Conservation (phyloP, 2,888 invertebrate genomes). For the Antheraea assamensis region DNA sequence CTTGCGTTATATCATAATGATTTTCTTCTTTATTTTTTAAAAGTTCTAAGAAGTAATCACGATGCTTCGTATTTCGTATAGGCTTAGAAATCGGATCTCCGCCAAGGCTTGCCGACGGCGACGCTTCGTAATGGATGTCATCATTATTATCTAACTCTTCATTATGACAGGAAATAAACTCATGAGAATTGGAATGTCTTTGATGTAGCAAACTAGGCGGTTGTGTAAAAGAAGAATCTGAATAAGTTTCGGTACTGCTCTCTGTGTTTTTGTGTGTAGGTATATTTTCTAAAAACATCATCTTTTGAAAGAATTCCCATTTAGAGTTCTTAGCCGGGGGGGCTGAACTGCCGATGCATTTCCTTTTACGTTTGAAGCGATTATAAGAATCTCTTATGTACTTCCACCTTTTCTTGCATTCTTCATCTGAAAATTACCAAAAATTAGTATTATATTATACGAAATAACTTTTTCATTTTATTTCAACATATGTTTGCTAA, state of each 20-base stretch:
- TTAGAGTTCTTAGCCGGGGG: constrained; percentile 14
- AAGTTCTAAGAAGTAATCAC: neutral
- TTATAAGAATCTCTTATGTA: constrained; percentile 17
- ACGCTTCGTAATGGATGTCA: neutral
- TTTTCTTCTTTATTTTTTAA: constrained; percentile 12
- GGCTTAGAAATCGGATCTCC: neutral
- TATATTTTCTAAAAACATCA: constrained; percentile 14
- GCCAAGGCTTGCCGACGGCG: neutral
- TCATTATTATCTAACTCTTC: constrained; percentile 5
- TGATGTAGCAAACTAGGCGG: neutral
- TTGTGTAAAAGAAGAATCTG: constrained; percentile 8
- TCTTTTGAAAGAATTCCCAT: constrained; percentile 13
- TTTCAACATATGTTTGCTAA: neutral
- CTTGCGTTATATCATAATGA: neutral
- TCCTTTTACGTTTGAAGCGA: constrained; percentile 16
- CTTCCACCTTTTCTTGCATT: constrained; percentile 17
- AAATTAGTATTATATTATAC: neutral
- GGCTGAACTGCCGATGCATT: neutral
- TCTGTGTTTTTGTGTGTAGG: constrained; percentile 1
- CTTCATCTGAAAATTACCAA: constrained; percentile 8
- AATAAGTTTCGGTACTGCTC: neutral
- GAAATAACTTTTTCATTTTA: neutral
- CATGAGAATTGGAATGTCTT: neutral
- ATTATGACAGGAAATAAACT: neutral
- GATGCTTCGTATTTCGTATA: neutral